Conservation (phyloP, 2,888 invertebrate species). For the Atrina japonica region DNA sequence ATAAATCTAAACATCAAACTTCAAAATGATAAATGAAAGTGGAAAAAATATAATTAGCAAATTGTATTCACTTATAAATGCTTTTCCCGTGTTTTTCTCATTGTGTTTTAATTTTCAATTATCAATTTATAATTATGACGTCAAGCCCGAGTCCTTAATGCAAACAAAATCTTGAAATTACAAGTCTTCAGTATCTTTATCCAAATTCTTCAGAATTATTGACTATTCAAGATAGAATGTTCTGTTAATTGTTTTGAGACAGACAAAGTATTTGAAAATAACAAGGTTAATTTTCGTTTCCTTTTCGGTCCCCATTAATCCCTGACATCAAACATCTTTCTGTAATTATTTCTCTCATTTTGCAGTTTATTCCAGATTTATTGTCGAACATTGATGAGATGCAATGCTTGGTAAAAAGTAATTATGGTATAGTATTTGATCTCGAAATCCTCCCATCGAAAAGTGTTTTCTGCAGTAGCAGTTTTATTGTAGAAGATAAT, state of each 20-base stretch:
- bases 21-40: too few species aligned
- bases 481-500: constrained; percentile 30
- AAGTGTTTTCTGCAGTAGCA: constrained; percentile 26
- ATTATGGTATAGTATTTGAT: constrained; percentile 20
- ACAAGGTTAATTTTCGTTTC: constrained; percentile 21
- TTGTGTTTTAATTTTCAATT: too few species aligned
- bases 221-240: too few species aligned
- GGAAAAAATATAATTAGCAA: too few species aligned
- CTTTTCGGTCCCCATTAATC: constrained; percentile 25
- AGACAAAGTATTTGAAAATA: not conserved
- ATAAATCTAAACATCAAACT: not conserved
- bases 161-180: too few species aligned
- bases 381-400: constrained; percentile 17
- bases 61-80: too few species aligned
- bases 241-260: too few species aligned
- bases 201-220: too few species aligned
- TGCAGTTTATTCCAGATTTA: constrained; percentile 29
- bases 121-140: too few species aligned
- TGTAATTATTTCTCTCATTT: constrained; percentile 32
- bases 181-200: too few species aligned
- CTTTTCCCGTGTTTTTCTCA: too few species aligned
- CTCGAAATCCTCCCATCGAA: constrained; percentile 7
- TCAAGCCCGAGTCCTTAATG: too few species aligned
- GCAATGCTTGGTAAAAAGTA: constrained; percentile 16
- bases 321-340: constrained; percentile 19